Percentiles rank a stretch among this genome's conserved stretches.
Conservation (phyloP, 2,113 vertebrate genomes). For the Meleagris gallopavo region DNA sequence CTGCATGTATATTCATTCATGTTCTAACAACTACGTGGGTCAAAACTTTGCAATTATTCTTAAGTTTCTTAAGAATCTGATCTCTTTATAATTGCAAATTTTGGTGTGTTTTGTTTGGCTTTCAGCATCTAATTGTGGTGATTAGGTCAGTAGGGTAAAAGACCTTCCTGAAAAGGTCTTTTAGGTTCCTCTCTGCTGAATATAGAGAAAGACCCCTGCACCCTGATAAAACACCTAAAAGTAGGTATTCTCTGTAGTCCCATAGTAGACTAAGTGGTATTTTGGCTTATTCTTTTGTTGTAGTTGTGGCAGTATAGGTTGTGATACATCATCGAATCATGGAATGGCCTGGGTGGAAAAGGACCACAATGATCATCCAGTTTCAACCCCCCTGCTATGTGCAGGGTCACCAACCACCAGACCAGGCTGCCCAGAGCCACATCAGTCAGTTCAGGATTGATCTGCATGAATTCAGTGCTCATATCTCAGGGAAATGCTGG, state of each 20-base stretch:
- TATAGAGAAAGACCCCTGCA: not conserved
- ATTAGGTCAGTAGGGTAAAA: not conserved
- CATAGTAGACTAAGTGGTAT: not conserved
- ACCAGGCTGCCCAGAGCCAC: too few species aligned
- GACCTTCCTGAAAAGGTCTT: not conserved
- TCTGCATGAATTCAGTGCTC: not conserved
- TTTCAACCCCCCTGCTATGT: too few species aligned
- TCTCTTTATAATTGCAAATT: not conserved
- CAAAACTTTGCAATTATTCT: not conserved
- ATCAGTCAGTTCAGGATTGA: not conserved
- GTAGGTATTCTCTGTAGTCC: not conserved
- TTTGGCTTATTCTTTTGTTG: not conserved
- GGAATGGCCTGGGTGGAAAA: too few species aligned
- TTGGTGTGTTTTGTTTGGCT: not conserved
- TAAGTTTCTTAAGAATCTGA: not conserved
- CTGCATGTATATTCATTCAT: not conserved
- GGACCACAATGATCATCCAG: too few species aligned
- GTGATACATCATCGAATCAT: not conserved
- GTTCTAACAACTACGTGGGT: not conserved
- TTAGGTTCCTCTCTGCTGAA: not conserved
- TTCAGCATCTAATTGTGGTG: not conserved
- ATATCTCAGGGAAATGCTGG: not conserved
- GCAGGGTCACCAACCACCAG: too few species aligned
- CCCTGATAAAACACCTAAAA: not conserved
- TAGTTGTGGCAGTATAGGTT: not conserved